Percentiles rank a stretch among this genome's conserved stretches.
These are phyloP conservation scores for Spisula subtruncata DNA, from an alignment of 2,888 invertebrate species.

Conservation along the genomic window DNA sequence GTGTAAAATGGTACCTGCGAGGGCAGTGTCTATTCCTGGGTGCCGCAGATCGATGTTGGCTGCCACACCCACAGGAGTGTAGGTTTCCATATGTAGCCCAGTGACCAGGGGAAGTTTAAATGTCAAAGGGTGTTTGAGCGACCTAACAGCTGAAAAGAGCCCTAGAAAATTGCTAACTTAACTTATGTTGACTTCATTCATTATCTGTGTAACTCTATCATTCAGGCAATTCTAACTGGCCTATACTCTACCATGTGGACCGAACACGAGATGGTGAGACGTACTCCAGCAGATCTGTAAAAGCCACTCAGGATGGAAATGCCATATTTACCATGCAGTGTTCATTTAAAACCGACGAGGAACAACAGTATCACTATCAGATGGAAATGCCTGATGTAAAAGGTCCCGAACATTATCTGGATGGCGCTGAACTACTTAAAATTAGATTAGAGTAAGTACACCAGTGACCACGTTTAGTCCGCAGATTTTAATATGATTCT, in stretches of 20 bases:
- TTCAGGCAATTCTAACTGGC: slow-evolving; percentile 82
- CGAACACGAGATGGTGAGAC: slow-evolving; percentile 87
- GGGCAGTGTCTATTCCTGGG: too few species aligned
- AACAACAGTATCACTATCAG: slow-evolving; percentile 85
- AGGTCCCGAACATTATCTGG: slow-evolving; percentile 84
- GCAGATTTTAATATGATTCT: too few species aligned
- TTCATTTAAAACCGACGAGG: slow-evolving; percentile 85
- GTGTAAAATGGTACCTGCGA: too few species aligned
- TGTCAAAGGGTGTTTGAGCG: too few species aligned
- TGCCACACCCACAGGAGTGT: too few species aligned
- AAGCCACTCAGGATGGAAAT: slow-evolving; percentile 87
- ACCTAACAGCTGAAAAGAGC: too few species aligned
- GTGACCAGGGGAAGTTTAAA: too few species aligned
- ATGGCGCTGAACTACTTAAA: slow-evolving; percentile 75
- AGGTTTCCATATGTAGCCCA: too few species aligned
- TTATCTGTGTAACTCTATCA: background rate
- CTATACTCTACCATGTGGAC: slow-evolving; percentile 88
- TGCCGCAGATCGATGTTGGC: too few species aligned
- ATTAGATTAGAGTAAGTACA: slow-evolving; percentile 77
- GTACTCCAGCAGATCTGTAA: slow-evolving; percentile 87
- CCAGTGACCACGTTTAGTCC: too few species aligned
- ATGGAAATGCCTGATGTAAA: slow-evolving; percentile 87
- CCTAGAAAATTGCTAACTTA: too few species aligned
- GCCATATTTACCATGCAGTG: slow-evolving; percentile 87
- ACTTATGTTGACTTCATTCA: background rate